Percentiles rank a stretch among this genome's conserved stretches.
Evolutionary conservation across 2,113 vertebrate species (phyloP).

Genomic region (Cephalopholis sonnerati): DNA sequence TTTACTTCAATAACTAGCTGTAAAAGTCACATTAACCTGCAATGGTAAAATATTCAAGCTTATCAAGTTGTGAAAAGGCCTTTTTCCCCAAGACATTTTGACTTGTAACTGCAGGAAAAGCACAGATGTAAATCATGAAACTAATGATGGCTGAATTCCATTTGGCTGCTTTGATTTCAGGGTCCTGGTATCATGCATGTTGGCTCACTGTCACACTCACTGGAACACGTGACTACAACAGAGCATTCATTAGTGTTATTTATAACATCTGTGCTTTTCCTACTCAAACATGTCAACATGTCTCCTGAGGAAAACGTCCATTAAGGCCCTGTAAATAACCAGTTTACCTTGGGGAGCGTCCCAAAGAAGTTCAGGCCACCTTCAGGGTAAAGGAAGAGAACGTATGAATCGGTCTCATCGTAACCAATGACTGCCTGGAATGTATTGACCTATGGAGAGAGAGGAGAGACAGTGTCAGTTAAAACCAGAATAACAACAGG

Average conservation of each 20-base stretch:
- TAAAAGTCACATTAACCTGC: not conserved
- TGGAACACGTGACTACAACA: too few relatives aligned
- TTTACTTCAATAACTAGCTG: not conserved
- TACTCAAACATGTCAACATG: too few relatives aligned
- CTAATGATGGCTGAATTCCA: too few relatives aligned
- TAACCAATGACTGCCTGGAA: constrained; percentile 94
- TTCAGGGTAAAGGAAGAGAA: constrained; percentile 92
- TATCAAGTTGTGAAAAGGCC: not conserved
- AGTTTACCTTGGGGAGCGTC: constrained; percentile 88
- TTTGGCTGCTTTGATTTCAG: too few relatives aligned
- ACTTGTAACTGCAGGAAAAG: too few relatives aligned
- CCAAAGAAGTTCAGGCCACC: constrained; percentile 93
- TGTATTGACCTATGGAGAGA: constrained; percentile 89
- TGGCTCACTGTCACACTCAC: too few relatives aligned
- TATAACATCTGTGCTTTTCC: too few relatives aligned
- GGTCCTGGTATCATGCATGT: too few relatives aligned
- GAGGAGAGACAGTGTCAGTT: not conserved
- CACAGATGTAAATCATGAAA: too few relatives aligned
- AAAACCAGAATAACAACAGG: not conserved
- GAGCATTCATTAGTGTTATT: too few relatives aligned
- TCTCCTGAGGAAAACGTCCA: too few relatives aligned
- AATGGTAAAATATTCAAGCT: not conserved
- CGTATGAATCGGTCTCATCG: constrained; percentile 88
- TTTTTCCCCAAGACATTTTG: too few relatives aligned
- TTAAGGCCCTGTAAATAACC: not conserved